Evolutionary conservation across 2,888 invertebrate species (phyloP).

Genomic region (Rhagonycha lutea): DNA sequence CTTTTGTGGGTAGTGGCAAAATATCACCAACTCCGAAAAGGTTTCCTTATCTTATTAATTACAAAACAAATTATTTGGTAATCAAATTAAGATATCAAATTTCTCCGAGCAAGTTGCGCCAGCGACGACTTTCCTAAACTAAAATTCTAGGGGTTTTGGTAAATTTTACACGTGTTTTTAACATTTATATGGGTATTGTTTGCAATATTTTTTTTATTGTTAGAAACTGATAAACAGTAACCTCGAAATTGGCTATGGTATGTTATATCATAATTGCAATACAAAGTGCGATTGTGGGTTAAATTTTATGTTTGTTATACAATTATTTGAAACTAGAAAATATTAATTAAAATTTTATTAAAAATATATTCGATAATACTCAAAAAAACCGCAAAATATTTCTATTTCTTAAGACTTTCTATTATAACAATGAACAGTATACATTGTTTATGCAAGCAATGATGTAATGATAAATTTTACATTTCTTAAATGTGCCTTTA

Average conservation of each 20-base stretch:
- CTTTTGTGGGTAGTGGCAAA: background rate
- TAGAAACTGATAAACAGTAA: background rate
- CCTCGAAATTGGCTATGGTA: background rate
- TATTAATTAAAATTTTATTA: background rate
- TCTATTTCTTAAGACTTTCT: background rate
- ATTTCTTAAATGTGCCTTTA: background rate
- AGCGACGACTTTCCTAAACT: too few species aligned
- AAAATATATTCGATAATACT: background rate
- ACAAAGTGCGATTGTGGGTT: background rate
- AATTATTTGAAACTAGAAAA: background rate
- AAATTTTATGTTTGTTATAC: background rate
- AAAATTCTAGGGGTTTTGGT: too few species aligned
- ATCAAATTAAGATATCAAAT: background rate
- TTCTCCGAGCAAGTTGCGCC: background rate
- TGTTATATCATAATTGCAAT: background rate
- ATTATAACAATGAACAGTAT: background rate
- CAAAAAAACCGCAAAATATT: background rate
- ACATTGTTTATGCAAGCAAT: background rate
- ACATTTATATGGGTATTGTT: too few species aligned
- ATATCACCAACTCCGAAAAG: background rate
- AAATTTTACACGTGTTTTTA: too few species aligned
- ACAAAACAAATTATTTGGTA: too few species aligned
- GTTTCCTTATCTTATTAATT: too few species aligned
- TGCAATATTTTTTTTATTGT: background rate
- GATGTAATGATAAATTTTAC: background rate